phyloP scores from a whole-genome alignment of 1,140 invertebrate species.

The Eriocheir sinensis region DNA sequence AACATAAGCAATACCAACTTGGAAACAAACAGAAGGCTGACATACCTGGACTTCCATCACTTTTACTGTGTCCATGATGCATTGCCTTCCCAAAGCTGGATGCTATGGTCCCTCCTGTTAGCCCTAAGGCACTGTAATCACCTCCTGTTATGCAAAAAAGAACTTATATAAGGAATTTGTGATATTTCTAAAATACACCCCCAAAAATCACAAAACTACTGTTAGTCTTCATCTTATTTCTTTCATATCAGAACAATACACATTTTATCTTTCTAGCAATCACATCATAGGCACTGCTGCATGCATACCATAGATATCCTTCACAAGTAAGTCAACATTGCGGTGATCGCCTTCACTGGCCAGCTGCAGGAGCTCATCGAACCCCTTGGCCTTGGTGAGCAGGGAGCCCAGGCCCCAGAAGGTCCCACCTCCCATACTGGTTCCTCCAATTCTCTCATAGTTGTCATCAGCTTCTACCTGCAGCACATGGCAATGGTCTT shows the following conservation, averaged over 20 bases:
- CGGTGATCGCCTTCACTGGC: slow-evolving; percentile 89
- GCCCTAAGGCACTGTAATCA: slow-evolving; percentile 83
- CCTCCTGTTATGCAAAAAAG: slow-evolving; percentile 41
- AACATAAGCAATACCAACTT: not conserved
- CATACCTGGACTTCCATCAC: slow-evolving; percentile 74
- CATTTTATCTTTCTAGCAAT: not conserved
- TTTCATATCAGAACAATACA: too few species aligned
- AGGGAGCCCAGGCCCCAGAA: slow-evolving; percentile 90
- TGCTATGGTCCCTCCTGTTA: slow-evolving; percentile 88
- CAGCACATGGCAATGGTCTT: not conserved
- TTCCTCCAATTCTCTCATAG: slow-evolving; percentile 89
- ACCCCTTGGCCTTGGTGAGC: slow-evolving; percentile 86
- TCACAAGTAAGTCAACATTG: slow-evolving; percentile 89
- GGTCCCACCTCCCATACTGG: slow-evolving; percentile 89
- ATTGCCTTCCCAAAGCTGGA: slow-evolving; percentile 89
- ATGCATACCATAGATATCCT: slow-evolving; percentile 88
- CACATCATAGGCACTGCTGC: not conserved
- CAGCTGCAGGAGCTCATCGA: slow-evolving; percentile 88
- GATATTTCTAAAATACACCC: not conserved
- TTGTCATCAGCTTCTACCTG: slow-evolving; percentile 88
- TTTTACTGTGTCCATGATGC: slow-evolving; percentile 78
- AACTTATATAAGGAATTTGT: not conserved
- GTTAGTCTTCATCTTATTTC: too few species aligned
- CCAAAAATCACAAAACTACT: not conserved
- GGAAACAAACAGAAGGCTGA: not conserved